phyloP scores from a whole-genome alignment of 2,113 vertebrate species.

The Tetraodon nigroviridis region DNA sequence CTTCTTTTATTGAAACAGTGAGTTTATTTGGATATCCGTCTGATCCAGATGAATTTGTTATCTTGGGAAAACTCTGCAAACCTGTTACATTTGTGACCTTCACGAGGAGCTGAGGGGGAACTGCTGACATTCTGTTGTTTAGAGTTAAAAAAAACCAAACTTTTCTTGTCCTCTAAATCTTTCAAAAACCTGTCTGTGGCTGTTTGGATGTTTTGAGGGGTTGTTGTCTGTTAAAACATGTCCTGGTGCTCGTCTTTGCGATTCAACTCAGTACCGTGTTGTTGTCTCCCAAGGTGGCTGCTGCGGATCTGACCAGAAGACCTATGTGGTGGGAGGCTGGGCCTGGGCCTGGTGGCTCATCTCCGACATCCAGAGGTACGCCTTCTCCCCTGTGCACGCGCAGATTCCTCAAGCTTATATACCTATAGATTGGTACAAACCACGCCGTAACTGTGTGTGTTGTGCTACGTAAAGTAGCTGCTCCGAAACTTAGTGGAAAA shows the following conservation, averaged over 20 bases:
- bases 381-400: slow-evolving; percentile 12
- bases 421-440: no score
- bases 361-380: slow-evolving; percentile 92
- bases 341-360: slow-evolving; percentile 98
- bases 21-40: no score
- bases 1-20: no score
- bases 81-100: no score
- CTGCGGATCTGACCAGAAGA: slow-evolving; percentile 88
- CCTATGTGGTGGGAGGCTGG: slow-evolving; percentile 93
- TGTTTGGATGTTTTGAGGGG: no score
- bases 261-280: slow-evolving; percentile 7
- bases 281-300: slow-evolving; percentile 82
- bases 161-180: no score
- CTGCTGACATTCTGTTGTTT: neutral
- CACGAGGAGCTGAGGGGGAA: neutral
- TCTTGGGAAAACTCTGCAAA: no score
- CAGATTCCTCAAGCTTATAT: slow-evolving; percentile 1
- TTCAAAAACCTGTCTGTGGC: no score
- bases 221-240: no score
- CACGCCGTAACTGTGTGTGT: no score
- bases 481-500: slow-evolving; percentile 21
- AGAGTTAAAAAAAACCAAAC: neutral
- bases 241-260: no score
- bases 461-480: neutral
- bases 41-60: no score